Base-by-base conservation (phyloP, 2,888 invertebrate species). In the Sipha maydis region DNA sequence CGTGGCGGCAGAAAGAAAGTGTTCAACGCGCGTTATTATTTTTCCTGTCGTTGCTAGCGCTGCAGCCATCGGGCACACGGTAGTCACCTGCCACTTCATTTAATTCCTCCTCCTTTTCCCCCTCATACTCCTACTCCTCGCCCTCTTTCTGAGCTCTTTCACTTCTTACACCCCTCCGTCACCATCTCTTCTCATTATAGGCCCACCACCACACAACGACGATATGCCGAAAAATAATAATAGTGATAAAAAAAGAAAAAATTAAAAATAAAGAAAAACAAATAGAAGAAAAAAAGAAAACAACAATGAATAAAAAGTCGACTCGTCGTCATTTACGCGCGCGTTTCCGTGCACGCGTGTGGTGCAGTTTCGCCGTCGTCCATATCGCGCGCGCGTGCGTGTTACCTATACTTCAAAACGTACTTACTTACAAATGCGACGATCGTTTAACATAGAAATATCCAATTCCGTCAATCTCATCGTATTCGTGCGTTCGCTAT, bases 1-100 rank as follows among this genome's bases (percentile, higher is more conserved):
- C 34, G 56, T 31, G 34, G 83, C 31, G 54, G 31, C 83, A 19
- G 71, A 83, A 48, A 83, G 83, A 83, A 83, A 83, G 83, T 83
- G 83, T 83, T 83, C 73, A 83, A 54, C 56, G 79, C 19, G 31
- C 56, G 54, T 11, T 41, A 14, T 48, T 14, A 48, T 14, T 41
- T 48, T 48, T 48, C 11, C 11, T 48, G 14, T 48, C 14, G 48
- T 48, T 48, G 48, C 48, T 14, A 48, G 48, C 48, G 8, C 21
- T 69, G 25, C 25, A 9, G n/a, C 61, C 61, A 11, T n/a, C 69
- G 34, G 69, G 25, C 69, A 28, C 69, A 69, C 69, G 69, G 69
- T 28, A 28, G 69, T 69, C 28, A 31, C 71, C 14, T 11, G 71
- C 41, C 71, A 3, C 11, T 31, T 71, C 21, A 14, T 71, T 31